Evolutionary conservation across 35 echinoderm and acorn worm species (phyloP).

Genomic region (Holothuria glaberrima): DNA sequence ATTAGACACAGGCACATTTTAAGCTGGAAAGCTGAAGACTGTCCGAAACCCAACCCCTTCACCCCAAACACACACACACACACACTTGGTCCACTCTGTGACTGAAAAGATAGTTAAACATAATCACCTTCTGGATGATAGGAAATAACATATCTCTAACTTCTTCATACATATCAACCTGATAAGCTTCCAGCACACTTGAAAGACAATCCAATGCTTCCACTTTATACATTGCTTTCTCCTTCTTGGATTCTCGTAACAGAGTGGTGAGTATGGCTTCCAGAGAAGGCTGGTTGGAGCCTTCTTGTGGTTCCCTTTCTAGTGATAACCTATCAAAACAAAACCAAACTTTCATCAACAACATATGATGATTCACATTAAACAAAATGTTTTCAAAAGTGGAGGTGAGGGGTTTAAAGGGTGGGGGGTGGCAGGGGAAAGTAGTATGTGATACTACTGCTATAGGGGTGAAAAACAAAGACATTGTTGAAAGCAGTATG

Average conservation of each 20-base stretch:
- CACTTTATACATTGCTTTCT: conserved; percentile 86
- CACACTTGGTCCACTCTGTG: too few species aligned
- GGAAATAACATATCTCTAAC: conserved; percentile 77
- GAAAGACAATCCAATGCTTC: conserved; percentile 81
- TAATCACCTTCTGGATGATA: conserved; percentile 81
- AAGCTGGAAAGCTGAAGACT: not conserved
- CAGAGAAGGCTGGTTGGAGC: conserved; percentile 79
- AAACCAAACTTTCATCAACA: too few species aligned
- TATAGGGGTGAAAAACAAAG: too few species aligned
- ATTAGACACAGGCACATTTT: too few species aligned
- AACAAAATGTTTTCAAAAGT: too few species aligned
- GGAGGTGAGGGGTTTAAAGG: too few species aligned
- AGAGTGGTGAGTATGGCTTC: conserved; percentile 64
- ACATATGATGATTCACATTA: not conserved
- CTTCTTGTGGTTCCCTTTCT: conserved; percentile 40
- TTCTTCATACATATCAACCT: conserved; percentile 80
- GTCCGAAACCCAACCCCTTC: too few species aligned
- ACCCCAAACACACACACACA: too few species aligned
- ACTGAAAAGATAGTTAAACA: too few species aligned
- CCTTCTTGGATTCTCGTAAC: conserved; percentile 90
- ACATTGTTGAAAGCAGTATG: too few species aligned
- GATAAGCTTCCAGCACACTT: conserved; percentile 70
- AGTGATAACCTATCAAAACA: conserved; percentile 4
- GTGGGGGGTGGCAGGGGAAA: too few species aligned
- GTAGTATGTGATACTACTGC: too few species aligned